Base-by-base conservation (phyloP, 2,888 invertebrate genomes). In the Taenaris catops region DNA sequence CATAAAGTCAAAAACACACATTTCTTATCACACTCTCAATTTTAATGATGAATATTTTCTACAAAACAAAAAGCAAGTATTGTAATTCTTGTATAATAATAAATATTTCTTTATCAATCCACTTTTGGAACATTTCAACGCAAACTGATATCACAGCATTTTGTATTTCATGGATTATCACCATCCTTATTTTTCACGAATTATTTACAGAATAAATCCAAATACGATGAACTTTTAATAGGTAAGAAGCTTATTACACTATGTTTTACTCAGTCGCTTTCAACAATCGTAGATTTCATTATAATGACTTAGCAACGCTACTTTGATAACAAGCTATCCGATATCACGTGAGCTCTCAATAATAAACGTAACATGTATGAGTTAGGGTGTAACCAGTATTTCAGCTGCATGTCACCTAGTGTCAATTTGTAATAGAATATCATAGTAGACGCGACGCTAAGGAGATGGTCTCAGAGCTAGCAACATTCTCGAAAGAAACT, bases 81-180 rank as follows among this genome's bases (percentile, higher is more conserved):
- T 14, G 21, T 26, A 24, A 32, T 25, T 19, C 12, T 36, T 33
- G 18, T 32, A 25, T 35, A 35, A 11, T 35, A 35, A 8, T 25
- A 27, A 29, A 34, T 34, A 32, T 23, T 34, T 34, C 25, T 18
- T 32, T 34, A 23, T 24, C 31, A 41, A 31, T 28, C 29, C 37
- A 40, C 34, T 19, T 41, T 41, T 42, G 36, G 46, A 50, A 42
- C 40, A 40, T 41, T 62, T 67, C 68, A 73, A 71, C 64, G 58
- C 70, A 66, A 78, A 80, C 78, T 74, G 75, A 80, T 84, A 84
- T 84, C 84, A 84, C 84, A 84, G 84, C 80, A 75, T 75, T 81
- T 79, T 72, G 64, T 72, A 73, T 53, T 67, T 63, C 63, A 64
- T 71, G 69, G 50, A 55, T 58, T 53, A 56, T 57, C 65, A 68